These are phyloP conservation scores for Sinosuthora webbiana DNA, from an alignment of 2,113 vertebrate genomes.

Conservation along the genomic window DNA sequence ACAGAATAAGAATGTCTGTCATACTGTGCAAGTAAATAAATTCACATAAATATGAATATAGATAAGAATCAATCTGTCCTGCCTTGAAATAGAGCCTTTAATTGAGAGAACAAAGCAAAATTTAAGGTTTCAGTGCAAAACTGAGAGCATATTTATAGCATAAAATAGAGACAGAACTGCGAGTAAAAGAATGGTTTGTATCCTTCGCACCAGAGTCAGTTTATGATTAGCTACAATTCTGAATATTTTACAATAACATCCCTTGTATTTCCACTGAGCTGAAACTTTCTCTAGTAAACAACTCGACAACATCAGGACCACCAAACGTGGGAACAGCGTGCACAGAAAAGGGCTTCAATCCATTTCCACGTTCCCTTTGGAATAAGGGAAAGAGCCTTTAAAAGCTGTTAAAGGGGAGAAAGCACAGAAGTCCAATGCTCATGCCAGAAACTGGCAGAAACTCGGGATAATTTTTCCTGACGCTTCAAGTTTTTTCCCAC, in stretches of 20 bases:
- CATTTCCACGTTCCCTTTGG: not conserved
- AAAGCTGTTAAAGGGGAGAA: not conserved
- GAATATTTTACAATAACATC: not conserved
- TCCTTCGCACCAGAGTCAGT: not conserved
- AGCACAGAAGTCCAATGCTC: not conserved
- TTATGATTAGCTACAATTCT: not conserved
- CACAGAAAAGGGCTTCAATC: not conserved
- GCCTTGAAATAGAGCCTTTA: conserved; percentile 15
- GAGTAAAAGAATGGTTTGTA: not conserved
- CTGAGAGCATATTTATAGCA: not conserved
- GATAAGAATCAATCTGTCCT: conserved; percentile 25
- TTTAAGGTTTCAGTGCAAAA: not conserved
- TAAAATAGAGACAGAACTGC: not conserved
- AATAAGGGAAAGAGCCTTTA: not conserved
- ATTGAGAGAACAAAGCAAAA: conserved; percentile 3
- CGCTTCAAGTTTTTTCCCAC: not conserved
- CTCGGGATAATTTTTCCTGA: not conserved
- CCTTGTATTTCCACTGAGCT: not conserved
- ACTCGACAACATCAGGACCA: not conserved
- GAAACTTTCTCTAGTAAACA: conserved; percentile 11
- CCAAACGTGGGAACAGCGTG: not conserved
- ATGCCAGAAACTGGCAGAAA: not conserved
- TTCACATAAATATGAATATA: conserved; percentile 18
- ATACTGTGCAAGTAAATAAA: conserved; percentile 7
- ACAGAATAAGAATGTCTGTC: not conserved